Percentiles rank a stretch among this genome's conserved stretches.
Evolutionary conservation across 2,113 vertebrate genomes (phyloP).

Genomic region (Ciconia maguari): DNA sequence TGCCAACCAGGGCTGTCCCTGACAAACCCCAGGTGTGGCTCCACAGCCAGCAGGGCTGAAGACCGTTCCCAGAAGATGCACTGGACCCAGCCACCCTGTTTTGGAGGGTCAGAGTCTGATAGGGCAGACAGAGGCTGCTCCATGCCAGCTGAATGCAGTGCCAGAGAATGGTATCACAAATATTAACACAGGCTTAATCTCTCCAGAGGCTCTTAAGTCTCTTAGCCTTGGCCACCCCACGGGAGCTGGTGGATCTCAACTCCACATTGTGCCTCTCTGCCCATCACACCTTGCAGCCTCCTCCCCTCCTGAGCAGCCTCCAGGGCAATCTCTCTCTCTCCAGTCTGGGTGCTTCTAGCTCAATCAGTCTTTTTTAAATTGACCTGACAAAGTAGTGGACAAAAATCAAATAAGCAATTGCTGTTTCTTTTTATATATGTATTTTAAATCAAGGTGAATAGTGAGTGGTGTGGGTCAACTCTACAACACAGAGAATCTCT

Average conservation of each 20-base stretch:
- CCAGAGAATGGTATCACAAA: not conserved
- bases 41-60: not conserved
- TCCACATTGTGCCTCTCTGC: not conserved
- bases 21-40: too few relatives aligned
- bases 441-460: not conserved
- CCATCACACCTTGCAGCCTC: too few relatives aligned
- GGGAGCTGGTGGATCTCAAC: not conserved
- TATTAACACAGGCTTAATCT: not conserved
- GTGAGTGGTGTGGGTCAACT: not conserved
- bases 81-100: not conserved
- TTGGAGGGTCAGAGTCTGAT: not conserved
- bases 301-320: not conserved
- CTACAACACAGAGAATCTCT: not conserved
- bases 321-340: not conserved
- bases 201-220: not conserved
- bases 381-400: not conserved
- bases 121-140: not conserved
- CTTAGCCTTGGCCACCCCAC: not conserved
- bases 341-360: not conserved
- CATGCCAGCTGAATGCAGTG: not conserved
- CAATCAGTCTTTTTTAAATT: not conserved
- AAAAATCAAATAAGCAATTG: not conserved
- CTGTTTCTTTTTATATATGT: not conserved
- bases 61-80: not conserved
- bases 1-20: rapidly evolving